Evolutionary conservation across 2,888 invertebrate species (phyloP), one percentile per base, ranked within the genome.

Genomic region (Stictocephala bisonia): DNA sequence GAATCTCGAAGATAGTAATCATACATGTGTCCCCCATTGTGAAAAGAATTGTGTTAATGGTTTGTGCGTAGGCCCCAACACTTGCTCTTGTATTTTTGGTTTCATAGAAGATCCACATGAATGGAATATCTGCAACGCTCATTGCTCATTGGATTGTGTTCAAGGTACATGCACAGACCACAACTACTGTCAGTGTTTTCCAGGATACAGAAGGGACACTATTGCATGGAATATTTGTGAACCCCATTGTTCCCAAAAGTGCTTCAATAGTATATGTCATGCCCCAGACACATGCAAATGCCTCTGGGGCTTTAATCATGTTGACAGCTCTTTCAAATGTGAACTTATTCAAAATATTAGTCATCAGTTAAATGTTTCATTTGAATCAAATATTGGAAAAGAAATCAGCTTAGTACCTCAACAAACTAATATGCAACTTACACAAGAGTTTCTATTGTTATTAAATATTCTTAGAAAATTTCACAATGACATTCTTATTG

Each of bases 221-320:
- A 20, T 20, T 31, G 22, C 31, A 13, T 15, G 35, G 1, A 29
- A 29, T 18, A 2, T 18, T 40, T 60, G 60, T 40, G 31, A 31
- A 2, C 60, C 60, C 13, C 22, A 18, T 11, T 60, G 60, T 24
- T n/a, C 20, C 22, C 35, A 60, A 1, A 40, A 60, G 20, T 60
- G 60, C 13, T 3, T 60, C 1, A 60, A 60, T 20, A 40, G 60
- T 3, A 18, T 60, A 6, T 60, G 60, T 20, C 22, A 31, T 18
- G 60, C 60, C 35, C 60, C 60, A 22, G 60, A 60, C 31, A 40
- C 22, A 18, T 60, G 60, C 18, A 60, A 6, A 22, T 60, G 60
- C 22, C 60, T 60, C 4, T 60, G 35, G 60, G 60, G 60, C 18
- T 60, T 60, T 60, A 22, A 60, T 22, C 22, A 18, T n/a, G 1